phyloP scores from a whole-genome alignment of 2,888 invertebrate genomes.

The Cosmorhoe ocellata region DNA sequence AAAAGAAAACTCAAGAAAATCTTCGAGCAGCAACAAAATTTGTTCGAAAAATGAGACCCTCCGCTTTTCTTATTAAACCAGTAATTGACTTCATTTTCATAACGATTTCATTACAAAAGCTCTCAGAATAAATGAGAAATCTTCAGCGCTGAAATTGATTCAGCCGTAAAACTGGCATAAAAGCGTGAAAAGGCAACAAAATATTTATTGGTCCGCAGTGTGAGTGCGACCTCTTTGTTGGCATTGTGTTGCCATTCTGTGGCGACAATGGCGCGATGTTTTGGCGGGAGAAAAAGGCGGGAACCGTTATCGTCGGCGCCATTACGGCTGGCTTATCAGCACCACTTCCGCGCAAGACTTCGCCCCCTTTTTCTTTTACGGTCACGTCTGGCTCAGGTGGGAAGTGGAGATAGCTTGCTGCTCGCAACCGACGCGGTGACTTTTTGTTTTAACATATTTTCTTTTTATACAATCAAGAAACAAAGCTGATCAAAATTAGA shows the following conservation, averaged over 20 bases:
- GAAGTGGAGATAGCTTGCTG: slow-evolving; percentile 57
- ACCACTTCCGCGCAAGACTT: slow-evolving; percentile 68
- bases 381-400: slow-evolving; percentile 73
- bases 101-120: slow-evolving; percentile 16
- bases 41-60: slow-evolving; percentile 4
- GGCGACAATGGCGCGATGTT: slow-evolving; percentile 74
- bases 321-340: slow-evolving; percentile 81
- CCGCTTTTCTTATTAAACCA: slow-evolving; percentile 8
- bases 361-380: slow-evolving; percentile 79
- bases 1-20: slow-evolving; percentile 7
- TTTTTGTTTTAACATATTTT: slow-evolving; percentile 28
- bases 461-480: neutral
- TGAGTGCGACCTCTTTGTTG: slow-evolving; percentile 50
- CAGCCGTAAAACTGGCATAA: slow-evolving; percentile 50
- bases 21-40: slow-evolving; percentile 1
- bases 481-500: neutral
- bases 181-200: slow-evolving; percentile 55
- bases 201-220: slow-evolving; percentile 63
- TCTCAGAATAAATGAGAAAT: slow-evolving; percentile 17
- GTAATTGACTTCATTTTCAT: slow-evolving; percentile 10
- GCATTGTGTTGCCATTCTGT: slow-evolving; percentile 69
- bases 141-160: slow-evolving; percentile 34
- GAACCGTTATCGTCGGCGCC: slow-evolving; percentile 78
- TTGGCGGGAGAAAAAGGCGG: slow-evolving; percentile 80
- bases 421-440: slow-evolving; percentile 41